A percentile compares a stretch with the other conserved stretches of the same genome.
Evolutionary conservation across 2,113 vertebrate species (phyloP).

Genomic region (Pterocles orientalis): DNA sequence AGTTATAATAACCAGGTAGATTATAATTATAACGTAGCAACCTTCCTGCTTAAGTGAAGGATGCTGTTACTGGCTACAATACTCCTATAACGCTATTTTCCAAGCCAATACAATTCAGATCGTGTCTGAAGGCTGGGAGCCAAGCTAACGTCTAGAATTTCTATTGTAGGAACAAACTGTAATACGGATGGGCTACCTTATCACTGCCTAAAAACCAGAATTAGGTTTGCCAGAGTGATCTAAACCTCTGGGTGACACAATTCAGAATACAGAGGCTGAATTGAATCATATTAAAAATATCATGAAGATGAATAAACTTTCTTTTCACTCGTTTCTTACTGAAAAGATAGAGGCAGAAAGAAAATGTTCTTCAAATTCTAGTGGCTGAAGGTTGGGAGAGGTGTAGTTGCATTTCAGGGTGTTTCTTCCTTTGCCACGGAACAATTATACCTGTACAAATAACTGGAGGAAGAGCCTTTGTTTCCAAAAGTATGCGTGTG

Average conservation of each 20-base stretch:
- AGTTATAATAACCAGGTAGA: not conserved
- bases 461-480: not conserved
- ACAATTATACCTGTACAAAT: not conserved
- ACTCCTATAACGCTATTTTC: not conserved
- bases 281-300: not conserved
- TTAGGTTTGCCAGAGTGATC: not conserved
- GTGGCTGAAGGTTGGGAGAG: not conserved
- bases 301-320: not conserved
- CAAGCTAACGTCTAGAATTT: not conserved
- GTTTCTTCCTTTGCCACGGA: not conserved
- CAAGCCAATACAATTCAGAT: not conserved
- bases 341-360: not conserved
- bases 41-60: not conserved
- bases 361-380: accelerated
- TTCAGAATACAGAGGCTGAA: not conserved
- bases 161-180: not conserved
- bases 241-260: not conserved
- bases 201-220: not conserved
- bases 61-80: not conserved
- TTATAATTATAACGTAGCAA: not conserved
- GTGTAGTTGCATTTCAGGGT: not conserved
- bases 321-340: not conserved
- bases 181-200: not conserved
- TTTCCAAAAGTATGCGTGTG: not conserved
- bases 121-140: not conserved